These are phyloP conservation scores for Chrysolina oricalcia DNA, from an alignment of 2,888 invertebrate genomes.

Conservation along the genomic window DNA sequence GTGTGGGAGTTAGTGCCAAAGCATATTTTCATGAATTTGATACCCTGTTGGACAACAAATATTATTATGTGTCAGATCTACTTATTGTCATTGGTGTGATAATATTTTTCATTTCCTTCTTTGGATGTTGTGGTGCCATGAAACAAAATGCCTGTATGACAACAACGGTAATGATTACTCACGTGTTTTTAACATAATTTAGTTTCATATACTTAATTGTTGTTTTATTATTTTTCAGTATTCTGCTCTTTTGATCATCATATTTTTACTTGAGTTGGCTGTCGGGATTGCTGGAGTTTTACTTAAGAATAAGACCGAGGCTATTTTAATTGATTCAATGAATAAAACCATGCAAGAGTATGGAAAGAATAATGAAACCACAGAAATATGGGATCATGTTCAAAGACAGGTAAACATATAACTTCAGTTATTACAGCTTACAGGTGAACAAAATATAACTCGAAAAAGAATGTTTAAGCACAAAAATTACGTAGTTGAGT, in stretches of 20 bases:
- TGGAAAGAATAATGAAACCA: conserved; percentile 58
- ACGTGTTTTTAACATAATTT: not conserved
- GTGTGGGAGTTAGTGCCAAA: conserved; percentile 86
- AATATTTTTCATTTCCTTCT: conserved; percentile 92
- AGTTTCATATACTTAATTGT: conserved; percentile 4
- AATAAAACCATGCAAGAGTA: conserved; percentile 81
- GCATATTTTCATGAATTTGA: conserved; percentile 84
- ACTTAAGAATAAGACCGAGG: conserved; percentile 80
- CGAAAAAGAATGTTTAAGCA: too few relatives aligned
- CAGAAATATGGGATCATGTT: conserved; percentile 84
- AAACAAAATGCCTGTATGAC: conserved; percentile 97
- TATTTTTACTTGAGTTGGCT: conserved; percentile 87
- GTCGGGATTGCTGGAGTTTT: conserved; percentile 87
- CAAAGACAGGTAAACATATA: conserved; percentile 83
- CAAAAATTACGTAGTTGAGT: too few relatives aligned
- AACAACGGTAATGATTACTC: conserved; percentile 81
- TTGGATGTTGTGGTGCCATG: conserved; percentile 96
- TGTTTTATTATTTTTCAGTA: conserved; percentile 75
- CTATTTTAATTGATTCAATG: conserved; percentile 78
- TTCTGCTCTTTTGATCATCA: conserved; percentile 82
- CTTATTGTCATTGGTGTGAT: conserved; percentile 89
- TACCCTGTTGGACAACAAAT: conserved; percentile 85
- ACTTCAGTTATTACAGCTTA: too few relatives aligned
- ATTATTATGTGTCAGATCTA: conserved; percentile 88
- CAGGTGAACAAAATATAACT: too few relatives aligned